Percentiles rank a stretch among this genome's conserved stretches.
phyloP scores from a whole-genome alignment of 1,140 invertebrate genomes.

The Eupristina koningsbergeri region DNA sequence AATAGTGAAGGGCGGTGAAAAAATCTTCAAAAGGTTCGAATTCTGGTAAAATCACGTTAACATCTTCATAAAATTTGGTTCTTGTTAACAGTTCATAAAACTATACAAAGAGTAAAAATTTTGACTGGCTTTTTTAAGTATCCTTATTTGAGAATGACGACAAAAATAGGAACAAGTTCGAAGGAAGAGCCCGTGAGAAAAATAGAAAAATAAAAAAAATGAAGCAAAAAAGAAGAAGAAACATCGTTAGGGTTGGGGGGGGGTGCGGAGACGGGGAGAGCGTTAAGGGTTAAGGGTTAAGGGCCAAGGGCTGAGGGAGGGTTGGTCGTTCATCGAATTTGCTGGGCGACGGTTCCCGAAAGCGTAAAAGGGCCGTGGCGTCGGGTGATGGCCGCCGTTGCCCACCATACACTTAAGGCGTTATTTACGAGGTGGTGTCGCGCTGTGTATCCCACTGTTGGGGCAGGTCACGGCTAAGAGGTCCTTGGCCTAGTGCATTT shows the following conservation, averaged over 20 bases:
- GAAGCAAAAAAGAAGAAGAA: background rate
- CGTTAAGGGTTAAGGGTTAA: too few relatives aligned
- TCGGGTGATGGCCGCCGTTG: background rate
- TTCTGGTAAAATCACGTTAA: background rate
- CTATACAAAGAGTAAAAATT: conserved; percentile 16
- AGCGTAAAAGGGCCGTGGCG: conserved; percentile 30
- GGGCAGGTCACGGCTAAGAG: conserved; percentile 25
- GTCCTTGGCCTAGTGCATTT: conserved; percentile 47
- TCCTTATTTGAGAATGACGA: background rate
- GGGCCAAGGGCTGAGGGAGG: too few relatives aligned
- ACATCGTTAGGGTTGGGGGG: too few relatives aligned
- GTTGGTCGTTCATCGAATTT: background rate
- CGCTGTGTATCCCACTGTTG: conserved; percentile 5
- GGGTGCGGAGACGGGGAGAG: background rate
- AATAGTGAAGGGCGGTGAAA: background rate
- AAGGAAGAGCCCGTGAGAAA: background rate
- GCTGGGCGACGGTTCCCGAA: background rate
- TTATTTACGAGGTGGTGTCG: conserved; percentile 46
- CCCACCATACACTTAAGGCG: conserved; percentile 12
- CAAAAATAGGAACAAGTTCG: background rate
- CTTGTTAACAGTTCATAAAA: background rate
- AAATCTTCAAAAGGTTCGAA: background rate
- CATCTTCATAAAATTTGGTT: conserved; percentile 14
- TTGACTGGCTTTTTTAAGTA: background rate
- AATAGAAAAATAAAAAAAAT: background rate